phyloP scores from a whole-genome alignment of 1,140 invertebrate species.

The Lasaia peninsularis region DNA sequence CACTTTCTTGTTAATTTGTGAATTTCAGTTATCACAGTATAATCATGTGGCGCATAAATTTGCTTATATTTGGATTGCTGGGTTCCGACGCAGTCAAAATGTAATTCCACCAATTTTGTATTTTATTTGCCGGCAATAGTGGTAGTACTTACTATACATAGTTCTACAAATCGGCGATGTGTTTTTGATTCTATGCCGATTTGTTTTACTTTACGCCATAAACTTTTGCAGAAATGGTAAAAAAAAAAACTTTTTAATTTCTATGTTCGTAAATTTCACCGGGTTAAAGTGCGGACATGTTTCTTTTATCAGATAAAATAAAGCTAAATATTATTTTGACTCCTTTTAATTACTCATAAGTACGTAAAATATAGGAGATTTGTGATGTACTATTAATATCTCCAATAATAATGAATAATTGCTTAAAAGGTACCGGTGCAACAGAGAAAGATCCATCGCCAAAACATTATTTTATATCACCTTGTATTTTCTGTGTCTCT shows the following conservation, averaged over 20 bases:
- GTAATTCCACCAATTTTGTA: too few species aligned
- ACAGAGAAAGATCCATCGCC: not conserved
- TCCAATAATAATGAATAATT: not conserved
- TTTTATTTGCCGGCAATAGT: too few species aligned
- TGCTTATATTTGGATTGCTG: too few species aligned
- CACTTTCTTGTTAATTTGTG: too few species aligned
- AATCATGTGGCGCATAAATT: too few species aligned
- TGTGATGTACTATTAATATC: not conserved
- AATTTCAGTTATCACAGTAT: too few species aligned
- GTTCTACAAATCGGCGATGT: not conserved
- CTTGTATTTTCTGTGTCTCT: not conserved
- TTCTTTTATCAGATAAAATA: too few species aligned
- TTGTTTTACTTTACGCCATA: not conserved
- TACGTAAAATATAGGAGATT: not conserved
- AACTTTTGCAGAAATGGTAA: not conserved
- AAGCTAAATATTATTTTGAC: too few species aligned
- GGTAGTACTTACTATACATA: not conserved
- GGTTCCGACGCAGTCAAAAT: too few species aligned
- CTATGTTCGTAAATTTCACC: not conserved
- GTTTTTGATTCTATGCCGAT: not conserved
- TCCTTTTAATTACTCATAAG: too few species aligned
- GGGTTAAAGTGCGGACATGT: too few species aligned
- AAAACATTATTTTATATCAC: constrained; percentile 1
- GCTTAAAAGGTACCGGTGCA: not conserved
- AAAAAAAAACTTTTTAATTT: not conserved